Percentiles rank a stretch among this genome's conserved stretches.
These are phyloP conservation scores for Edolisoma coerulescens DNA, from an alignment of 2,113 vertebrate genomes.

Conservation along the genomic window DNA sequence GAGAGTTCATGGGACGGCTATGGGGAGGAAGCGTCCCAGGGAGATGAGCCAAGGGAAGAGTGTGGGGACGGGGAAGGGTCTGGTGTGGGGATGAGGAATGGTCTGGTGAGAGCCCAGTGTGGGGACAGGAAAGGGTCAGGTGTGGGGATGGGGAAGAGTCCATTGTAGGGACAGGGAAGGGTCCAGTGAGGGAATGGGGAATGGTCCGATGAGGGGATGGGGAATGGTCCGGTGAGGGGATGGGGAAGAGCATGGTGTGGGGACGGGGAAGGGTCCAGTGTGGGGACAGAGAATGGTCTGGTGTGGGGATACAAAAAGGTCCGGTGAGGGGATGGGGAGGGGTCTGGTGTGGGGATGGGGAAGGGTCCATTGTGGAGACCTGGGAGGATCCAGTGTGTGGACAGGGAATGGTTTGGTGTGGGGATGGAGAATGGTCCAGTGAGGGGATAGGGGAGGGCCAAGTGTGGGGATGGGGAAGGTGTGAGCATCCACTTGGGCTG, in stretches of 20 bases:
- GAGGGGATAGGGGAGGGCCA: fast-evolving
- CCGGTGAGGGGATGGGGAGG: fast-evolving
- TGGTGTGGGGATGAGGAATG: fast-evolving
- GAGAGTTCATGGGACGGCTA: background rate
- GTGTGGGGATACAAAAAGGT: background rate
- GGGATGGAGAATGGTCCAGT: background rate
- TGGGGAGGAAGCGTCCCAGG: fast-evolving
- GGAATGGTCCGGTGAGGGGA: fast-evolving
- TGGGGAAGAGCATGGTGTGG: fast-evolving
- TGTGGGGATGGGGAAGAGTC: background rate
- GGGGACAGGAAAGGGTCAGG: background rate
- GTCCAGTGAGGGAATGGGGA: fast-evolving
- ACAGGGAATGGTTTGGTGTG: background rate
- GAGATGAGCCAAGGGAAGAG: background rate
- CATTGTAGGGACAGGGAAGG: fast-evolving
- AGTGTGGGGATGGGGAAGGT: background rate
- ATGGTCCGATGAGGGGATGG: fast-evolving
- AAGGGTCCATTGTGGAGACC: background rate
- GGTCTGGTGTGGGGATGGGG: fast-evolving
- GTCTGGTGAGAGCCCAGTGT: too few relatives aligned
- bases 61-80: background rate
- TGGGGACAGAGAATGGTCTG: fast-evolving
- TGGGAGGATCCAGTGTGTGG: too few relatives aligned
- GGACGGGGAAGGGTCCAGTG: fast-evolving
- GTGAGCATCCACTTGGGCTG: background rate